phyloP scores from a whole-genome alignment of 2,113 vertebrate species.

The Cyanoderma ruficeps region DNA sequence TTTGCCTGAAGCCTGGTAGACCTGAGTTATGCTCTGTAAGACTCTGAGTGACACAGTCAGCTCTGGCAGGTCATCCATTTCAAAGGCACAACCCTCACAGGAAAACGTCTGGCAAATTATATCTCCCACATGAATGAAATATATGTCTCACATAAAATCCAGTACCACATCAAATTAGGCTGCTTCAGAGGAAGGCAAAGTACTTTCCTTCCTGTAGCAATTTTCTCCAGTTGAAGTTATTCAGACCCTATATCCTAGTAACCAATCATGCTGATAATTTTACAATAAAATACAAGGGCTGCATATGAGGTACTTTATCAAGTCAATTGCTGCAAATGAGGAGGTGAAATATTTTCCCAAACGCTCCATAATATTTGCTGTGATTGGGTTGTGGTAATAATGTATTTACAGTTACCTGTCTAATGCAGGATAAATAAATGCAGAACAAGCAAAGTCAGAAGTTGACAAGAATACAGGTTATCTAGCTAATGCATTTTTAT shows the following conservation, averaged over 20 bases:
- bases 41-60: not conserved
- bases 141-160: not conserved
- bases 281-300: not conserved
- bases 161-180: not conserved
- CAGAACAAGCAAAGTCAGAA: not conserved
- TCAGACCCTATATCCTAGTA: not conserved
- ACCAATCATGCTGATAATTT: not conserved
- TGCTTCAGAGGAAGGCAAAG: not conserved
- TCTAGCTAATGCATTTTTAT: not conserved
- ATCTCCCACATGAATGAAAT: not conserved
- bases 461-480: not conserved
- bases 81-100: not conserved
- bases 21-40: not conserved
- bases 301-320: not conserved
- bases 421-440: not conserved
- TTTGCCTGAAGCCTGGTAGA: not conserved
- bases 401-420: not conserved
- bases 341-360: constrained; percentile 12
- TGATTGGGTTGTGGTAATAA: not conserved
- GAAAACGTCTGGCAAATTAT: not conserved
- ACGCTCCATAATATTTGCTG: not conserved
- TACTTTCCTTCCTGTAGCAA: not conserved
- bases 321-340: not conserved
- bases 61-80: not conserved
- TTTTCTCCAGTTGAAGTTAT: not conserved